Percentiles rank a stretch among this genome's conserved stretches.
phyloP scores from a whole-genome alignment of 2,113 vertebrate genomes.

The Axis porcinus region DNA sequence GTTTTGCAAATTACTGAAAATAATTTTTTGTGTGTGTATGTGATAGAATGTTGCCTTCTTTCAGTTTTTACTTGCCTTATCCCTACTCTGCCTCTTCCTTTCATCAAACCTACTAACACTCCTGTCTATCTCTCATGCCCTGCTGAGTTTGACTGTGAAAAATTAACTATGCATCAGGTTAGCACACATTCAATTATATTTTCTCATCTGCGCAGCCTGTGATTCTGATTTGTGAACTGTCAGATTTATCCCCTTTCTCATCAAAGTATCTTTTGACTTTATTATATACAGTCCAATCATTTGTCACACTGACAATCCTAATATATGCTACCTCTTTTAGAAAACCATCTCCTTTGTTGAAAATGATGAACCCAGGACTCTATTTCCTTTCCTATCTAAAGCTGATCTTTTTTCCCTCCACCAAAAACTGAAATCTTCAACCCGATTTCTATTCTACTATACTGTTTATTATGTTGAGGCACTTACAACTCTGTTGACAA shows the following conservation, averaged over 20 bases:
- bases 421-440: slow-evolving; percentile 48
- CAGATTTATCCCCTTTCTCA: slow-evolving; percentile 57
- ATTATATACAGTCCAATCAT: slow-evolving; percentile 68
- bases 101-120: slow-evolving; percentile 29
- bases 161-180: slow-evolving; percentile 68
- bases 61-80: not conserved
- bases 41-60: not conserved
- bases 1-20: not conserved
- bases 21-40: not conserved
- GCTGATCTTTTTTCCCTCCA: slow-evolving; percentile 32
- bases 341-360: slow-evolving; percentile 65
- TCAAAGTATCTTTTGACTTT: slow-evolving; percentile 72
- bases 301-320: slow-evolving; percentile 76
- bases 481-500: slow-evolving; percentile 70
- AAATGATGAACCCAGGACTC: slow-evolving; percentile 57
- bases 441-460: slow-evolving; percentile 57
- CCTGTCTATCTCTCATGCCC: not conserved
- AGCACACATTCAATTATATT: slow-evolving; percentile 65
- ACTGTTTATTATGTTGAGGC: slow-evolving; percentile 55
- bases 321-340: slow-evolving; percentile 69
- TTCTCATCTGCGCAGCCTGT: slow-evolving; percentile 49
- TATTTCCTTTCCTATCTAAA: slow-evolving; percentile 51
- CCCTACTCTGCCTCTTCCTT: not conserved
- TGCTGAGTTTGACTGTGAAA: slow-evolving; percentile 56
- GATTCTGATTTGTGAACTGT: slow-evolving; percentile 76